These are phyloP conservation scores for Elgaria multicarinata DNA, from an alignment of 2,113 vertebrate genomes.

Conservation along the genomic window DNA sequence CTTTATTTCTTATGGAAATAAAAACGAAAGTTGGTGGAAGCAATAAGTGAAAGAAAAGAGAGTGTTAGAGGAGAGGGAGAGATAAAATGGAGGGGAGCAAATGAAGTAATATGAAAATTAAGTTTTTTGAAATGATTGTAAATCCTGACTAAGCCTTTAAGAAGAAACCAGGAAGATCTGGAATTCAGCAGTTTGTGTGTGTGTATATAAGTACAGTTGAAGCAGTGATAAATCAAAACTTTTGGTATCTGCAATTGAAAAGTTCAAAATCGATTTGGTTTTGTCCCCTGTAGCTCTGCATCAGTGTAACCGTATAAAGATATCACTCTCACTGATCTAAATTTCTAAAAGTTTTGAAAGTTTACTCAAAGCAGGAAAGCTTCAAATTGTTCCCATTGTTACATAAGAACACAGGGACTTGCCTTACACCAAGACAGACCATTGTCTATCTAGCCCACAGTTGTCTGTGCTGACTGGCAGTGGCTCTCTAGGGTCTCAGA, in stretches of 20 bases:
- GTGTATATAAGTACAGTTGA: background rate
- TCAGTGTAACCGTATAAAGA: background rate
- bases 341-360: background rate
- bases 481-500: background rate
- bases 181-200: background rate
- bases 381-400: background rate
- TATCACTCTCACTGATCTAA: background rate
- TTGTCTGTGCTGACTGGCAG: background rate
- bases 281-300: background rate
- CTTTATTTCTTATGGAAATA: background rate
- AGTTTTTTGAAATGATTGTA: background rate
- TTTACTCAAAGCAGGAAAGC: background rate
- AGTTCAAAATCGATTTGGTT: background rate
- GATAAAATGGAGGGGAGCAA: background rate
- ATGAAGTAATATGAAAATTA: background rate
- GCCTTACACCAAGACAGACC: background rate
- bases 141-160: background rate
- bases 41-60: background rate
- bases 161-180: background rate
- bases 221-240: background rate
- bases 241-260: background rate
- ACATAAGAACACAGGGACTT: background rate
- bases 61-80: background rate
- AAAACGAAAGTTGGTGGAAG: background rate
- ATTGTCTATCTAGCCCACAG: background rate